These are phyloP conservation scores for Acropora yongei DNA, from an alignment of 64 coral and sea anemone species.

Conservation along the genomic window DNA sequence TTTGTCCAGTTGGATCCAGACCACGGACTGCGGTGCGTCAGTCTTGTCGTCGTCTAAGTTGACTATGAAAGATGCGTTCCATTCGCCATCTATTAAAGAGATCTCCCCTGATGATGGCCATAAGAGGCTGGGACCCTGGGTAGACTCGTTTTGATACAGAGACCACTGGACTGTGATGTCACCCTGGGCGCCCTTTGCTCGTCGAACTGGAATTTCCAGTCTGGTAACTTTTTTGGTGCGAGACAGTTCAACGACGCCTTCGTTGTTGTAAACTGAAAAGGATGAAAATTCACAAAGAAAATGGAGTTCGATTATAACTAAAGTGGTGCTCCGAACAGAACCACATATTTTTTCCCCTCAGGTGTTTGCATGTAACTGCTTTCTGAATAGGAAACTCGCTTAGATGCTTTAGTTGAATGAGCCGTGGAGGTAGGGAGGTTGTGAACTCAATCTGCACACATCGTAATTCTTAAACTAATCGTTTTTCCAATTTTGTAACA, in stretches of 20 bases:
- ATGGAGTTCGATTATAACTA: neutral
- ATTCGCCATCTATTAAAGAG: constrained; percentile 61
- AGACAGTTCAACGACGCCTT: constrained; percentile 53
- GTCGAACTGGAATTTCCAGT: constrained; percentile 76
- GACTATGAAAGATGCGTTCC: constrained; percentile 72
- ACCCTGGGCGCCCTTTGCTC: constrained; percentile 77
- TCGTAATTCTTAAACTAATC: too few relatives aligned
- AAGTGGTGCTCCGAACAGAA: neutral
- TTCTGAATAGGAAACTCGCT: too few relatives aligned
- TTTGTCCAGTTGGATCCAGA: constrained; percentile 32
- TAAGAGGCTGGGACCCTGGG: constrained; percentile 12
- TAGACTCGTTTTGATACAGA: constrained; percentile 59
- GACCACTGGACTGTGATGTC: constrained; percentile 76
- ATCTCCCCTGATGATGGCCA: constrained; percentile 81
- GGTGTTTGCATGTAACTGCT: too few relatives aligned
- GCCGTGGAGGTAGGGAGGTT: too few relatives aligned
- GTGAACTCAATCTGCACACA: too few relatives aligned
- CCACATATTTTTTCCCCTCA: too few relatives aligned
- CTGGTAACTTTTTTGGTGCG: constrained; percentile 54
- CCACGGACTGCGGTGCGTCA: constrained; percentile 24
- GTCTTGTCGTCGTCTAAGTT: constrained; percentile 54
- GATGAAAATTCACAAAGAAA: neutral
- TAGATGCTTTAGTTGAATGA: too few relatives aligned
- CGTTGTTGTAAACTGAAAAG: constrained; percentile 64
- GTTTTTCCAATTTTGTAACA: too few relatives aligned